Percentiles rank a stretch among this genome's conserved stretches.
These are phyloP conservation scores for Ivindomyrus marchei DNA, from an alignment of 2,113 vertebrate species.

Conservation along the genomic window DNA sequence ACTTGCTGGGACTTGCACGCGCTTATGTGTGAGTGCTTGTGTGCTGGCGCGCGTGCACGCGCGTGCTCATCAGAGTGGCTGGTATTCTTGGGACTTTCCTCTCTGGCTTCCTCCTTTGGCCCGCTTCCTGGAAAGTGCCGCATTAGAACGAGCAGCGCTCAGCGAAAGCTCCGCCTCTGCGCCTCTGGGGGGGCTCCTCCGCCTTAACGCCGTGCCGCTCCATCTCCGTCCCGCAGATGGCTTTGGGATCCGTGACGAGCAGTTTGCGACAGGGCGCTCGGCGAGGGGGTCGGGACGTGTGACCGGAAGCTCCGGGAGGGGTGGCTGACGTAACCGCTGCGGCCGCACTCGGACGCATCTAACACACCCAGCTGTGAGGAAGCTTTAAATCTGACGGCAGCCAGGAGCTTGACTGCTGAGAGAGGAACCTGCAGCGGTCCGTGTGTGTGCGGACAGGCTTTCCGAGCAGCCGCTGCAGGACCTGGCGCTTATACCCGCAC, in stretches of 20 bases:
- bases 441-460: background rate
- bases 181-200: background rate
- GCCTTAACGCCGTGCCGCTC: background rate
- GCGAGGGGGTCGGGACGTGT: background rate
- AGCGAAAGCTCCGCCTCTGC: background rate
- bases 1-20: background rate
- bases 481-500: background rate
- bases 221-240: background rate
- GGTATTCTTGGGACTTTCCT: slow-evolving; percentile 72
- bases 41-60: background rate
- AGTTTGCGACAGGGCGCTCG: background rate
- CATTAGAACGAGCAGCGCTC: slow-evolving; percentile 14
- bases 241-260: background rate
- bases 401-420: background rate
- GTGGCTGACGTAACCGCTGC: background rate
- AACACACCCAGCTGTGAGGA: background rate
- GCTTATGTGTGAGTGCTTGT: background rate
- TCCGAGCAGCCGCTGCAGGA: background rate
- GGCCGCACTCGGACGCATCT: background rate
- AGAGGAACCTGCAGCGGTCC: background rate
- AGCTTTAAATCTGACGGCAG: background rate
- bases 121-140: slow-evolving; percentile 64
- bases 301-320: background rate
- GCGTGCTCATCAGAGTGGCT: slow-evolving; percentile 22
- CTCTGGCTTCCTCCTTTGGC: slow-evolving; percentile 33